These are phyloP conservation scores for Agrotis ipsilon DNA, from an alignment of 2,888 invertebrate species.

Conservation along the genomic window DNA sequence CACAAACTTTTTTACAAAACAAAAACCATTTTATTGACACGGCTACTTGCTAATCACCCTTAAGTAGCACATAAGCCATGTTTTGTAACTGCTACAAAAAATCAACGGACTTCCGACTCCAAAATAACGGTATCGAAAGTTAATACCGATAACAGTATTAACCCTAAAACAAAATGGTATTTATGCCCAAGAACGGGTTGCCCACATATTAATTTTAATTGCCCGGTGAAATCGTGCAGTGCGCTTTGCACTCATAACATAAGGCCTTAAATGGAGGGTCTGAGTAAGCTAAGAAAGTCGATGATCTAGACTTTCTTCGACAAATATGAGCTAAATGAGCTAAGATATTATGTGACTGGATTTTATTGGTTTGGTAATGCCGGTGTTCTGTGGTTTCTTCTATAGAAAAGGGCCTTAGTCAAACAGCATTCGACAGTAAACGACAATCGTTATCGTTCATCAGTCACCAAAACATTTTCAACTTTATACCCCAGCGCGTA, in stretches of 20 bases:
- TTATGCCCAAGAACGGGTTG: constrained; percentile 65
- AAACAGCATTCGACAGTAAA: no score
- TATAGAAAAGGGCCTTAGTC: no score
- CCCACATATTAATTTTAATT: constrained; percentile 75
- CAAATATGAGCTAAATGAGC: constrained; percentile 50
- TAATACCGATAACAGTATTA: constrained; percentile 11
- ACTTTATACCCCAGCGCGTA: no score
- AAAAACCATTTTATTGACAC: background rate
- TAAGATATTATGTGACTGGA: constrained; percentile 35
- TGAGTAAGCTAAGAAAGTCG: constrained; percentile 41
- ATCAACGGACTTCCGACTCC: background rate
- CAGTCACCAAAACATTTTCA: no score
- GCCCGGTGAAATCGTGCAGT: constrained; percentile 67
- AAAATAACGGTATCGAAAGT: background rate
- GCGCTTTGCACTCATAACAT: constrained; percentile 62
- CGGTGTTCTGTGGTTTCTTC: background rate
- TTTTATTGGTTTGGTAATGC: background rate
- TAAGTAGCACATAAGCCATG: background rate
- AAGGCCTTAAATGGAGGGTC: constrained; percentile 58
- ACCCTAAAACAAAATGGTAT: constrained; percentile 56
- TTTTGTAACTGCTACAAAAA: background rate
- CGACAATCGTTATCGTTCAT: no score
- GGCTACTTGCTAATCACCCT: background rate
- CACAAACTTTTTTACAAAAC: background rate
- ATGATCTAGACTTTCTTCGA: constrained; percentile 55